These are phyloP conservation scores for Cynoglossus semilaevis DNA, from an alignment of 2,113 vertebrate genomes.

Conservation along the genomic window DNA sequence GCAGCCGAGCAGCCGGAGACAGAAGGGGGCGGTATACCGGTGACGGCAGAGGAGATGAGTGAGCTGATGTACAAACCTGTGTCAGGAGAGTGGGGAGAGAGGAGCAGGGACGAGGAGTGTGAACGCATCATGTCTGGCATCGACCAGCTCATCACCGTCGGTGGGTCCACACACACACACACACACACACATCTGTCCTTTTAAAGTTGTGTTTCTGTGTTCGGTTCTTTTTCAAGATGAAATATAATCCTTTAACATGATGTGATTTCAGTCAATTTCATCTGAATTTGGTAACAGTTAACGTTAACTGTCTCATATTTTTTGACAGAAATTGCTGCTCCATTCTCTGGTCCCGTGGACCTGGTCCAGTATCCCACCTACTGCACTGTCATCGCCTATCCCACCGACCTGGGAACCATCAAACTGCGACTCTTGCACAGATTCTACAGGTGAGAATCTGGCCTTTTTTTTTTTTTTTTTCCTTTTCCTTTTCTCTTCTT, in stretches of 20 bases:
- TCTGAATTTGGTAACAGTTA: no score
- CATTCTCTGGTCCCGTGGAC: constrained; percentile 92
- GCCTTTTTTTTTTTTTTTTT: not conserved
- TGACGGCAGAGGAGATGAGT: constrained; percentile 86
- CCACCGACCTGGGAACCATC: constrained; percentile 93
- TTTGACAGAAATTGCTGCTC: constrained; percentile 85
- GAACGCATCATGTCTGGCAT: constrained; percentile 87
- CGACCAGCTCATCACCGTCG: constrained; percentile 87
- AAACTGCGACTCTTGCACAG: constrained; percentile 84
- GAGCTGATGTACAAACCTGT: constrained; percentile 90
- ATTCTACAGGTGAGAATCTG: constrained; percentile 88
- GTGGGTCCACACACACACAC: constrained; percentile 67
- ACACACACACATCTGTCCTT: not conserved
- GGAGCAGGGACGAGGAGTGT: constrained; percentile 85
- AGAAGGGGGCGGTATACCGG: constrained; percentile 85
- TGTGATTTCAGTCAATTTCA: no score
- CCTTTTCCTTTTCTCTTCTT: not conserved
- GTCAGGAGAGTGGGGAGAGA: constrained; percentile 87
- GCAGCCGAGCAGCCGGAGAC: constrained; percentile 85
- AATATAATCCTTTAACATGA: no score
- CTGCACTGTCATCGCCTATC: constrained; percentile 91
- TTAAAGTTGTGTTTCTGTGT: not conserved
- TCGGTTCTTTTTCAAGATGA: not conserved
- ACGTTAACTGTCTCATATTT: no score
- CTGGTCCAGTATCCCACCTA: constrained; percentile 90